Percentiles rank a stretch among this genome's conserved stretches.
These are phyloP conservation scores for Myodes glareolus DNA, from an alignment of 2,113 vertebrate species.

Conservation along the genomic window DNA sequence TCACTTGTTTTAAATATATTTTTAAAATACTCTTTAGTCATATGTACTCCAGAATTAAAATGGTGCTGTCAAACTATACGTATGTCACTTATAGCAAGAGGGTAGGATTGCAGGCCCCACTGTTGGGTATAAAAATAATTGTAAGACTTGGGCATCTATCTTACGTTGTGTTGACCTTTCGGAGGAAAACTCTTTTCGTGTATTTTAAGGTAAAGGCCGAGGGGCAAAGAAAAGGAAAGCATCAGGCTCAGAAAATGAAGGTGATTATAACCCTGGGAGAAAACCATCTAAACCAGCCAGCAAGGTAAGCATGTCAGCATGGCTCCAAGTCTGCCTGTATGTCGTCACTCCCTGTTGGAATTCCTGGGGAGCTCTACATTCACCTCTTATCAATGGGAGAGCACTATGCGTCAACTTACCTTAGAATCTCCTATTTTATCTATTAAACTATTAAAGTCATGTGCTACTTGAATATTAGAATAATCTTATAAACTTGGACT, in stretches of 20 bases:
- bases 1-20: constrained; percentile 4
- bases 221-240: constrained; percentile 96
- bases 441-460: neutral
- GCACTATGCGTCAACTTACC: neutral
- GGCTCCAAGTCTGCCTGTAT: neutral
- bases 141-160: neutral
- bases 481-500: constrained; percentile 10
- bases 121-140: neutral
- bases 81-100: neutral
- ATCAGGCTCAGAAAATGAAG: constrained; percentile 95
- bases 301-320: constrained; percentile 84
- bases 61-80: neutral
- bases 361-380: neutral
- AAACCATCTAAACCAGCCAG: constrained; percentile 86
- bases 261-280: constrained; percentile 94
- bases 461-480: neutral
- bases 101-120: neutral
- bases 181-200: neutral
- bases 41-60: neutral
- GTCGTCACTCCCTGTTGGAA: neutral
- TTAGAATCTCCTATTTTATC: neutral
- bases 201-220: constrained; percentile 92
- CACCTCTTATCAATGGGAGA: neutral
- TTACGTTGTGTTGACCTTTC: neutral
- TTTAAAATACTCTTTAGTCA: constrained; percentile 27